Base-by-base conservation (phyloP, 2,888 invertebrate genomes). In the Limnephilus auricula region DNA sequence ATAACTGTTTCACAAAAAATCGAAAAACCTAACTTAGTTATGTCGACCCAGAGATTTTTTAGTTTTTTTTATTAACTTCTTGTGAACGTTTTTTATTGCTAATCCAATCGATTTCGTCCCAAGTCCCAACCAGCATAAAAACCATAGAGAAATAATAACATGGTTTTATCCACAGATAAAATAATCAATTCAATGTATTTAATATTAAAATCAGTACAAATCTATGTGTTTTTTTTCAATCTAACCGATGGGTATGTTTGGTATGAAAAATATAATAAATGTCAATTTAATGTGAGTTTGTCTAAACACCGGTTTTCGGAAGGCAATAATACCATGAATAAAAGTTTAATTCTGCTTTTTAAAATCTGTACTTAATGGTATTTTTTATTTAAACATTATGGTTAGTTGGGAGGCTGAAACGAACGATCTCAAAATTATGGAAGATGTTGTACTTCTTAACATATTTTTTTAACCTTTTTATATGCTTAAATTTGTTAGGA, bases 241-340 rank as follows among this genome's bases (percentile, higher is more conserved):
- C 13, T 9, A 15, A 82, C 32, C 82, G 31, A 32, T 18, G 30
- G 31, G n/a, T n/a, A n/a, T 30, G 18, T 82, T 82, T 84, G 65
- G 65, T 65, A 65, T 25, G 65, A 65, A 25, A 65, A 65, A n/a
- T 79, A 12, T 18, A 78, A 88, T 88, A 78, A 79, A 79, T 78
- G 87, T 88, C 34, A 79, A 34, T 34, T 88, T 88, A 12, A 88
- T 88, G 87, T 88, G 87, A 65, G 87, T 32, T 79, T 25, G 32
- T 79, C 45, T 88, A 45, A 80, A 31, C 89, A 31, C 40, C 37
- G 45, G 89, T 79, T 80, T 80, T 32, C 40, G n/a, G 80, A 40
- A 80, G 90, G 82, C 84, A 83, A 34, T 90, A 83, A 34, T 90
- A 65, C 30, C n/a, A 65, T 84, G 83, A 90, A 90, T 90, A 65